Percentiles rank a stretch among this genome's conserved stretches.
These are phyloP conservation scores for Rhinichthys osculus DNA, from an alignment of 2,797 vertebrate genomes.

Conservation along the genomic window DNA sequence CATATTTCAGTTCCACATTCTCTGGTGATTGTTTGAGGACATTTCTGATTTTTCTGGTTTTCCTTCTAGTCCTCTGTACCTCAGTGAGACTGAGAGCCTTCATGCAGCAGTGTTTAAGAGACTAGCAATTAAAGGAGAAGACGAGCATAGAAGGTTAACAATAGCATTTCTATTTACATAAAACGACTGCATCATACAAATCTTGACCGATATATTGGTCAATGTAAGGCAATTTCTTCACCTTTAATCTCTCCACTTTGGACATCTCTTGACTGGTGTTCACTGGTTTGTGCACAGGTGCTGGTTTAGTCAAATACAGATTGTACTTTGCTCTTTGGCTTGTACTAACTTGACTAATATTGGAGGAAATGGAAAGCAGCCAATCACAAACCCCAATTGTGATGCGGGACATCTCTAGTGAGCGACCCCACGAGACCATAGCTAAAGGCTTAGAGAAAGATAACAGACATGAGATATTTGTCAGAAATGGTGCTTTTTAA, in stretches of 20 bases:
- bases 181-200: not conserved
- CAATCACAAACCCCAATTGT: slow-evolving; percentile 74
- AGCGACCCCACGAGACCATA: slow-evolving; percentile 81
- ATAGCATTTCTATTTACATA: not conserved
- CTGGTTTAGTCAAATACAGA: slow-evolving; percentile 69
- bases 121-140: slow-evolving; percentile 53
- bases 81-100: slow-evolving; percentile 59
- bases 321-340: slow-evolving; percentile 66
- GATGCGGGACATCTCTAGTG: slow-evolving; percentile 79
- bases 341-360: not conserved
- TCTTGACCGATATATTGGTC: not conserved
- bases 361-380: slow-evolving; percentile 67
- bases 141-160: slow-evolving; percentile 12
- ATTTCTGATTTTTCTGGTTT: slow-evolving; percentile 55
- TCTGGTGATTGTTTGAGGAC: not conserved
- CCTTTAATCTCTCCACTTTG: slow-evolving; percentile 46
- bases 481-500: not conserved
- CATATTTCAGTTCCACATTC: not conserved
- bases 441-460: slow-evolving; percentile 78
- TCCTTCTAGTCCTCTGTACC: slow-evolving; percentile 37
- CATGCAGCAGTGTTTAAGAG: slow-evolving; percentile 74
- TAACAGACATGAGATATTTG: not conserved
- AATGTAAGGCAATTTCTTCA: slow-evolving; percentile 45
- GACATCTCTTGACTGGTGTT: slow-evolving; percentile 51
- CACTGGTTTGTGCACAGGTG: slow-evolving; percentile 18